These are phyloP conservation scores for Chymomyza fuscimana DNA, from an alignment of 2,888 invertebrate species.

Conservation along the genomic window DNA sequence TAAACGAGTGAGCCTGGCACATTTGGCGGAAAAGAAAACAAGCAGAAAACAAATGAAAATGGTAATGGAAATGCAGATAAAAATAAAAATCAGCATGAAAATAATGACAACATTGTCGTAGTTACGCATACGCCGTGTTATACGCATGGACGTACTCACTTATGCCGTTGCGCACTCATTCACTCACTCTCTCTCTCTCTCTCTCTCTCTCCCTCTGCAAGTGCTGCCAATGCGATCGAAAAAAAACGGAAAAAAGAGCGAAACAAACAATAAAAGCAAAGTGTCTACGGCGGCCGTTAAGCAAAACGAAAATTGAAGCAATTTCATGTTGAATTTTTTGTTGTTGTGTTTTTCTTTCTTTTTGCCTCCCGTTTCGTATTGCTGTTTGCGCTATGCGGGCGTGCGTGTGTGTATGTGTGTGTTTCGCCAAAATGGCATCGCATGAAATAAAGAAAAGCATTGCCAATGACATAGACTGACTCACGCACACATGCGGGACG, in stretches of 20 bases:
- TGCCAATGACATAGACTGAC: conserved; percentile 41
- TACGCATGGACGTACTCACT: not conserved
- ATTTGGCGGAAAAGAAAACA: not conserved
- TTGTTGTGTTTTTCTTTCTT: not conserved
- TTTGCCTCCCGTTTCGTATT: conserved; percentile 27
- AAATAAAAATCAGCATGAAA: conserved; percentile 74
- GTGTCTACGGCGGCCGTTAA: conserved; percentile 72
- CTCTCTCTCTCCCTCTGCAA: not conserved
- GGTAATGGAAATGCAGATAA: conserved; percentile 74
- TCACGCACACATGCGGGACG: conserved; percentile 28
- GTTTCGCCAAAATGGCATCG: conserved; percentile 24
- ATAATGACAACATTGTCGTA: conserved; percentile 63
- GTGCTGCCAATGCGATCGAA: not conserved
- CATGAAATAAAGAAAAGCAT: conserved; percentile 52
- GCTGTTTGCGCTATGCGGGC: conserved; percentile 10
- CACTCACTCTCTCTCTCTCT: not conserved
- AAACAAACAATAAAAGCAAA: conserved; percentile 72
- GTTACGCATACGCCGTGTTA: conserved; percentile 21
- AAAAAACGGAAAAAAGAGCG: conserved; percentile 10
- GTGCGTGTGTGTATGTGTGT: conserved; percentile 9
- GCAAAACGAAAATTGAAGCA: conserved; percentile 75
- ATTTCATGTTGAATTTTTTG: conserved; percentile 33
- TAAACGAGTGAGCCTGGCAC: not conserved
- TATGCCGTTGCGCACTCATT: not conserved
- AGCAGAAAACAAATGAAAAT: conserved; percentile 46